phyloP scores from a whole-genome alignment of 2,888 invertebrate genomes.

The Prosopocoilus inquinatus region DNA sequence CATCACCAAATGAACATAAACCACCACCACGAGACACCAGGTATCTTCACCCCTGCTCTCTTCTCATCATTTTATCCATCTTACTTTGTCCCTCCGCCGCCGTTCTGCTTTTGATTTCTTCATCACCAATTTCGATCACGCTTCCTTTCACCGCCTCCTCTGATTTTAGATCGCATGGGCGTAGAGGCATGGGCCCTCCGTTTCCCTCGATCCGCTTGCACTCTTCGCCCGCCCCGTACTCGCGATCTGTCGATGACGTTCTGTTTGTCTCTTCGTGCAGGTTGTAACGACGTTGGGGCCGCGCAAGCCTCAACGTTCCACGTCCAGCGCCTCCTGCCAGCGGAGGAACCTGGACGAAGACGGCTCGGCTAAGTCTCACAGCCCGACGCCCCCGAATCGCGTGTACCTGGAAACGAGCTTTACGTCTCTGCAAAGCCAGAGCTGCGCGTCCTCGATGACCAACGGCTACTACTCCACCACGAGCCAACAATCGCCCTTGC shows the following conservation, averaged over 20 bases:
- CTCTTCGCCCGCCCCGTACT: background rate
- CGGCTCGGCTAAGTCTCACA: conserved; percentile 23
- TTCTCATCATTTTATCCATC: background rate
- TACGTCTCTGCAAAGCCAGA: conserved; percentile 60
- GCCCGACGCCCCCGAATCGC: conserved; percentile 54
- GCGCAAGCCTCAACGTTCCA: conserved; percentile 69
- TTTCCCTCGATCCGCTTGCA: background rate
- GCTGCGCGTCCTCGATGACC: conserved; percentile 44
- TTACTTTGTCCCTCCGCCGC: background rate
- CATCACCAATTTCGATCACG: background rate
- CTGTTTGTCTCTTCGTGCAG: conserved; percentile 48
- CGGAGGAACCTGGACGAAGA: conserved; percentile 17
- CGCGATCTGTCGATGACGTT: background rate
- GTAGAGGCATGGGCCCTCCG: background rate
- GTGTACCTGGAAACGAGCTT: conserved; percentile 75
- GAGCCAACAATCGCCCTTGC: conserved; percentile 41
- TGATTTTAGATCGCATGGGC: background rate
- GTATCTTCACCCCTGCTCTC: conserved; percentile 25
- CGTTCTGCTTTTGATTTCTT: conserved; percentile 3
- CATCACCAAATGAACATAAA: conserved; percentile 42
- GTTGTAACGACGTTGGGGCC: conserved; percentile 79
- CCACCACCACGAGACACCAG: conserved; percentile 44
- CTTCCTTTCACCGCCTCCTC: too few relatives aligned
- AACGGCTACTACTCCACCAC: conserved; percentile 46
- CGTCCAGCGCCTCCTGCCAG: conserved; percentile 19